phyloP scores from a whole-genome alignment of 2,797 vertebrate species.

The Caiman crocodilus region DNA sequence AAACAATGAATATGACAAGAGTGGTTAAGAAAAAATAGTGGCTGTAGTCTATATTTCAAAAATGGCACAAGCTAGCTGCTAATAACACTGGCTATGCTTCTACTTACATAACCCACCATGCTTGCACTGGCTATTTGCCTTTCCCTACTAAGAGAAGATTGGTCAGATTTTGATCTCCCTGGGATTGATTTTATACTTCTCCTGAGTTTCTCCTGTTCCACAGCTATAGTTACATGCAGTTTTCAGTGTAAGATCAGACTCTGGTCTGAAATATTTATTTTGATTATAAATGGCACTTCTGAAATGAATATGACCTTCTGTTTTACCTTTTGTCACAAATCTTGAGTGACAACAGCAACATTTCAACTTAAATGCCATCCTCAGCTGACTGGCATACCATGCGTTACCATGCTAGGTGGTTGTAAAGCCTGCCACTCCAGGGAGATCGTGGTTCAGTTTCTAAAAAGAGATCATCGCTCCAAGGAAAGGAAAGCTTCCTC shows the following conservation, averaged over 20 bases:
- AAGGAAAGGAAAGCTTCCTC: not conserved
- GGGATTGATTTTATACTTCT: not conserved
- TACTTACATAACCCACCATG: not conserved
- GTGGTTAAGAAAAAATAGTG: not conserved
- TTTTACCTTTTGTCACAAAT: slow-evolving; percentile 53
- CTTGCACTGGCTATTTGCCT: not conserved
- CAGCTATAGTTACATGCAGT: slow-evolving; percentile 15
- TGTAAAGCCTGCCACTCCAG: slow-evolving; percentile 28
- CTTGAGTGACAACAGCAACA: slow-evolving; percentile 52
- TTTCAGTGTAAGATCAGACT: slow-evolving; percentile 43
- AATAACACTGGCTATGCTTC: slow-evolving; percentile 18
- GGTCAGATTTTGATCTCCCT: not conserved
- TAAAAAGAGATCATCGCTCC: not conserved
- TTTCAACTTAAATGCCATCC: slow-evolving; percentile 43
- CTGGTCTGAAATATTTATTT: slow-evolving; percentile 51
- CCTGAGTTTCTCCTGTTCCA: not conserved
- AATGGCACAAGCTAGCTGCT: not conserved
- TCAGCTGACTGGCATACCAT: slow-evolving; percentile 23
- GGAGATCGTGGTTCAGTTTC: not conserved
- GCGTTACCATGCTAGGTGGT: slow-evolving; percentile 40
- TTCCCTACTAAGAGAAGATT: not conserved
- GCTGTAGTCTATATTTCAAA: not conserved
- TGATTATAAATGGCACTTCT: slow-evolving; percentile 55
- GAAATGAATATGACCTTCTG: slow-evolving; percentile 64
- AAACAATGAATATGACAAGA: not conserved